Base-by-base conservation (phyloP, 1,140 invertebrate species). In the Solenopsis invicta region DNA sequence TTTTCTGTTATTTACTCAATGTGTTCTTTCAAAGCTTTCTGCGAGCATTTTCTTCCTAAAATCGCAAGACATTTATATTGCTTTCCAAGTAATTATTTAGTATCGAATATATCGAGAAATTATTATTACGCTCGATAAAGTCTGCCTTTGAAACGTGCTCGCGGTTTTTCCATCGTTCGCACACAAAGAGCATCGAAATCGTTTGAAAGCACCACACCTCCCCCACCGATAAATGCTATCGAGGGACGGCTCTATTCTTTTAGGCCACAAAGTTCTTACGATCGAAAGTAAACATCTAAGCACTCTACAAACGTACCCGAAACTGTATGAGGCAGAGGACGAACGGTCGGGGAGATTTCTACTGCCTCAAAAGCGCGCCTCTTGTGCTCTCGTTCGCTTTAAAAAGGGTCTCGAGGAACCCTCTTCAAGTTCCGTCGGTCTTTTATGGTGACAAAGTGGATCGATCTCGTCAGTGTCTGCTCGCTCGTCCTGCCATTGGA, bases 371-470 rank as follows among this genome's bases (percentile, higher is more conserved):
- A 84, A 88, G 74, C 66, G 66, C 66, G 48, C 80, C 77, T 85
- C 82, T 77, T 71, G n/a, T 82, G 50, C 16, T 81, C 76, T 81
- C 71, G 66, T 85, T 80, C 56, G 59, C 69, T 85, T 91, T 91
- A 88, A 91, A 91, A 91, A 90, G 82, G 82, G 66, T 86, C 87
- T 86, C 52, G 50, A 52, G 54, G 62, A 87, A 64, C 82, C 87
- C 78, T 87, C 85, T 82, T 88, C 84, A 78, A 88, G 76, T 87
- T 86, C 76, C 81, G 72, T 77, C 89, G 81, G 72, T 90, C 82
- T 91, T 80, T 86, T 85, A 66, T 77, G 90, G 80, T 89, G 90
- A 91, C 89, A 91, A 91, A 91, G 89, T 91, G 85, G 84, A 91
- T 91, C 90, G 90, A 91, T 91, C 90, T 62, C 89, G 87, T 90